phyloP scores from a whole-genome alignment of 53 echinoderm and acorn worm genomes.

The Mesocentrotus franciscanus region DNA sequence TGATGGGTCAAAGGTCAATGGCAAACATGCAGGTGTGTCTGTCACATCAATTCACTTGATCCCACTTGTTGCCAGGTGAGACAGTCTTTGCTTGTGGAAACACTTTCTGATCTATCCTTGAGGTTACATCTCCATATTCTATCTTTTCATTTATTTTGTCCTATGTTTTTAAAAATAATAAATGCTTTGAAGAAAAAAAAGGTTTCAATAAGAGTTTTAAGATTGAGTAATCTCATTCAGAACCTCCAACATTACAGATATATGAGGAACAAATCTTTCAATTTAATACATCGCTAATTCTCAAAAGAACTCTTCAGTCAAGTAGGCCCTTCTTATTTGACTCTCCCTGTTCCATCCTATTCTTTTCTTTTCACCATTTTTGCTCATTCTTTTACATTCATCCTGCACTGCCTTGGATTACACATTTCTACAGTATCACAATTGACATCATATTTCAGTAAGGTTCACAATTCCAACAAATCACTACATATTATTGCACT shows the following conservation, averaged over 20 bases:
- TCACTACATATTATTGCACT: neutral
- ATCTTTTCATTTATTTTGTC: neutral
- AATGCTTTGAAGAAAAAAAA: too few relatives aligned
- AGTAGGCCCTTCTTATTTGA: neutral
- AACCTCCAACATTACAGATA: neutral
- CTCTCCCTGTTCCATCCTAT: neutral
- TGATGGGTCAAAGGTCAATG: constrained; percentile 53
- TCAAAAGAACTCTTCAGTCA: neutral
- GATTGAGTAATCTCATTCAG: neutral
- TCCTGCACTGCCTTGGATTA: neutral
- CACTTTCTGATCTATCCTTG: neutral
- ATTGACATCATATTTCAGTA: neutral
- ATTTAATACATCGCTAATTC: neutral
- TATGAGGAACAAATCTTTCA: neutral
- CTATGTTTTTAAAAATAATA: neutral
- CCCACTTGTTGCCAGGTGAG: constrained; percentile 42
- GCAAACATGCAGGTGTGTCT: constrained; percentile 57
- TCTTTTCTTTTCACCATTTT: neutral
- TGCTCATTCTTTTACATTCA: neutral
- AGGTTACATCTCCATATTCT: neutral
- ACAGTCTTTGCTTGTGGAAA: neutral
- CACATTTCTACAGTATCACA: neutral
- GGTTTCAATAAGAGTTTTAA: neutral
- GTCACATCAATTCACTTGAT: constrained; percentile 20
- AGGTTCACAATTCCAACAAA: neutral